phyloP scores from a whole-genome alignment of 2,797 vertebrate species.

The Enteromius afrohamiltoni region DNA sequence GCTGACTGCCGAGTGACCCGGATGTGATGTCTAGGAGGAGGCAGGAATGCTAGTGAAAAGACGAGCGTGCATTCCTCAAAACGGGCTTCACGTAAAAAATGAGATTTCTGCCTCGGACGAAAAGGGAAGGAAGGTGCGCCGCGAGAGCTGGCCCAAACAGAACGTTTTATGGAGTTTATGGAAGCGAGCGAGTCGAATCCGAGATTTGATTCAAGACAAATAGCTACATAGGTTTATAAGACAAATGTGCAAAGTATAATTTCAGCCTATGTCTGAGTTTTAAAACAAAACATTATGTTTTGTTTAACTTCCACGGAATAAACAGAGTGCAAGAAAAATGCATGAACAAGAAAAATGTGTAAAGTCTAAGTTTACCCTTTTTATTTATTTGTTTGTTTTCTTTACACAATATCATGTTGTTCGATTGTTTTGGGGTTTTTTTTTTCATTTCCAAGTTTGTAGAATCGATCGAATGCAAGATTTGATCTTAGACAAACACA shows the following conservation, averaged over 20 bases:
- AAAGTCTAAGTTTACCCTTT: too few species aligned
- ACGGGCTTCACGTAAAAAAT: neutral
- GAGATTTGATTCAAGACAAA: neutral
- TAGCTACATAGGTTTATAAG: neutral
- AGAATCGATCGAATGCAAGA: neutral
- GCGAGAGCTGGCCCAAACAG: neutral
- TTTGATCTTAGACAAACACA: too few species aligned
- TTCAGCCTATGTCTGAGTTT: neutral
- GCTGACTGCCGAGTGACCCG: conserved; percentile 80
- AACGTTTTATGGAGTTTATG: neutral
- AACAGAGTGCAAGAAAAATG: too few species aligned
- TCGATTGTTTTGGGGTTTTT: neutral
- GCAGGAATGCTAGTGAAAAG: conserved; percentile 73
- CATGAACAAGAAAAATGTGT: too few species aligned
- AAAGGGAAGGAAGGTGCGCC: neutral
- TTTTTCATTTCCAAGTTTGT: neutral
- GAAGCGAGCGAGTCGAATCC: neutral
- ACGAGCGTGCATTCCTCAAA: conserved; percentile 69
- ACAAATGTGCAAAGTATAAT: neutral
- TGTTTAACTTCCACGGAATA: too few species aligned
- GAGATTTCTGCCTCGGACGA: too few species aligned
- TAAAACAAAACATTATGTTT: too few species aligned
- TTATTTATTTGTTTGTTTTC: neutral
- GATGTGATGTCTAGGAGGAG: conserved; percentile 80
- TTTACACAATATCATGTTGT: too few species aligned